Percentiles rank a stretch among this genome's conserved stretches.
phyloP scores from a whole-genome alignment of 2,113 vertebrate species.

The Menura novaehollandiae region DNA sequence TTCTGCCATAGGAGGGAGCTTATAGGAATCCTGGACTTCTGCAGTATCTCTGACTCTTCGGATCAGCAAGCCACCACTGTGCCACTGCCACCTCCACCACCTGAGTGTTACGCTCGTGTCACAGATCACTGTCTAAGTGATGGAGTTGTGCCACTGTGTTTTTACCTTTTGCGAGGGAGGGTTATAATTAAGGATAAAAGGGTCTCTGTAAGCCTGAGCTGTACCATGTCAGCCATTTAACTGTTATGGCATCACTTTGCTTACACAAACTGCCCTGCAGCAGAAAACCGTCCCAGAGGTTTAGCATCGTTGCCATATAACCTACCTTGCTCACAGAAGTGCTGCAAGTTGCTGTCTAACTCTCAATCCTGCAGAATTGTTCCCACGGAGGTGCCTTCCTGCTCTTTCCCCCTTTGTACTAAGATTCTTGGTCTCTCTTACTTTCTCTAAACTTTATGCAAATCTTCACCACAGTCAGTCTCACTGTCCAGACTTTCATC shows the following conservation, averaged over 20 bases:
- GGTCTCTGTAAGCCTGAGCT: background rate
- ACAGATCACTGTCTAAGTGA: background rate
- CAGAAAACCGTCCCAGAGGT: background rate
- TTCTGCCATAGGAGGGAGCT: background rate
- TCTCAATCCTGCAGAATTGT: background rate
- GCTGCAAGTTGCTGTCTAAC: background rate
- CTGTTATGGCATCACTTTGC: background rate
- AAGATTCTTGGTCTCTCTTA: background rate
- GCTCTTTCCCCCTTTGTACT: background rate
- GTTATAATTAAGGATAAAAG: background rate
- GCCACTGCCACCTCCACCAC: background rate
- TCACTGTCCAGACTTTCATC: background rate
- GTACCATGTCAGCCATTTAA: background rate
- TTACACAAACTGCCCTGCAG: background rate
- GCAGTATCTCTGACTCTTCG: background rate
- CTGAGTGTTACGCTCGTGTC: fast-evolving
- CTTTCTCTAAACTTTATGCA: background rate
- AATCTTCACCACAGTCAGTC: background rate
- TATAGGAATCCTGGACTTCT: background rate
- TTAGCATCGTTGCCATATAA: fast-evolving
- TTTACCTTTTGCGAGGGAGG: background rate
- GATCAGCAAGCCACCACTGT: background rate
- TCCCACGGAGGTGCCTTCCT: background rate
- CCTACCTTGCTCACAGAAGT: background rate
- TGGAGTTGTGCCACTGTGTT: background rate